phyloP scores from a whole-genome alignment of 2,113 vertebrate genomes.

The Corythaixoides concolor region DNA sequence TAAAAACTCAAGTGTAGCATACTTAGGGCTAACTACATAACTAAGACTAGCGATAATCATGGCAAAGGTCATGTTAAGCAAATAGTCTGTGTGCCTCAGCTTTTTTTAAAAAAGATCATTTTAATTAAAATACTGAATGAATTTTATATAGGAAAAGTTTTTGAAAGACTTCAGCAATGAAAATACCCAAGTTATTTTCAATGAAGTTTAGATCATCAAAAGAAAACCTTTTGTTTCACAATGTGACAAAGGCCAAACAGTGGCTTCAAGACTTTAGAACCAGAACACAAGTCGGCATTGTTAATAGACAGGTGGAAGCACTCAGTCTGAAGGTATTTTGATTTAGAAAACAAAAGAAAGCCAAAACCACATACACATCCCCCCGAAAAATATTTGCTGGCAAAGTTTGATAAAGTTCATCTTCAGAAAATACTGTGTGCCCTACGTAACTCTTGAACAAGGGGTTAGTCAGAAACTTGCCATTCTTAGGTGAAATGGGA shows the following conservation, averaged over 20 bases:
- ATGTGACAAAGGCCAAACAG: background rate
- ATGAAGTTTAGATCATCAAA: background rate
- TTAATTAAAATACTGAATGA: background rate
- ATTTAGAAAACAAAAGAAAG: background rate
- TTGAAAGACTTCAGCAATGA: background rate
- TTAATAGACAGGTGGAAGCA: background rate
- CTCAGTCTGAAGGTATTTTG: background rate
- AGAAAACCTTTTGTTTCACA: background rate
- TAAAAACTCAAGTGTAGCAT: background rate
- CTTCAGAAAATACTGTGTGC: background rate
- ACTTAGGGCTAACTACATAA: background rate
- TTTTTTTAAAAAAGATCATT: background rate
- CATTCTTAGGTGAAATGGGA: background rate
- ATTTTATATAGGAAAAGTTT: background rate
- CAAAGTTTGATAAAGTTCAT: background rate
- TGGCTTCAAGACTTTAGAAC: background rate
- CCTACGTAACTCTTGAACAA: background rate
- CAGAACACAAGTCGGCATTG: background rate
- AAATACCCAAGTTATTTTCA: background rate
- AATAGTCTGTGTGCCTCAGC: background rate
- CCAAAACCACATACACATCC: accelerated
- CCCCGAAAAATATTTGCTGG: background rate
- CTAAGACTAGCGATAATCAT: background rate
- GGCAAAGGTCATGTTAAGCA: background rate
- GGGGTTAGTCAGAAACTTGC: background rate